phyloP scores from a whole-genome alignment of 2,113 vertebrate species.

The Xiphophorus couchianus region DNA sequence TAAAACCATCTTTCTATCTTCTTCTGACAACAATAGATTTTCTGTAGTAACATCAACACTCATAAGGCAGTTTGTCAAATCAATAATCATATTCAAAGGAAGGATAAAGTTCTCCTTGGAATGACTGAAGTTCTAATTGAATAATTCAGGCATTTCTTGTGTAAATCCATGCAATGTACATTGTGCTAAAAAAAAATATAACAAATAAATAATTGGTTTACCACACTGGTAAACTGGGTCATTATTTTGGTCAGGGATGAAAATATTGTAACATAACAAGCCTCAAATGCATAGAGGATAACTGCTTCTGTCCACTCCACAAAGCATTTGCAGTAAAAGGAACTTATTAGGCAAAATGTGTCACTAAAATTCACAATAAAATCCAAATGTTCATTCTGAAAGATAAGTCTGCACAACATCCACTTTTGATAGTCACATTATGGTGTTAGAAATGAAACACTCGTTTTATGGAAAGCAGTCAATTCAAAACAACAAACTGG shows the following conservation, averaged over 20 bases:
- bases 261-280: not conserved
- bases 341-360: not conserved
- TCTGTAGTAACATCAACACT: not conserved
- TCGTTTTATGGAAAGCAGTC: not conserved
- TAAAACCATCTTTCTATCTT: no score
- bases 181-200: not conserved
- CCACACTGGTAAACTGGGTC: no score
- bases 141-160: no score
- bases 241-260: no score
- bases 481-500: no score
- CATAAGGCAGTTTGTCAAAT: not conserved
- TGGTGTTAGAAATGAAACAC: constrained; percentile 2
- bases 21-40: no score
- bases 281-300: not conserved
- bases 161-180: not conserved
- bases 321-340: not conserved
- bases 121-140: no score
- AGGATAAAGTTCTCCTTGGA: not conserved
- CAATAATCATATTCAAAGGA: not conserved
- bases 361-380: not conserved
- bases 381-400: not conserved
- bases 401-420: not conserved
- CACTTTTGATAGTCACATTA: not conserved
- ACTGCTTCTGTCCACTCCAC: not conserved
- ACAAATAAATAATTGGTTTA: not conserved